These are phyloP conservation scores for Folsomia manolachei DNA, from an alignment of 2,888 invertebrate genomes.

Conservation along the genomic window DNA sequence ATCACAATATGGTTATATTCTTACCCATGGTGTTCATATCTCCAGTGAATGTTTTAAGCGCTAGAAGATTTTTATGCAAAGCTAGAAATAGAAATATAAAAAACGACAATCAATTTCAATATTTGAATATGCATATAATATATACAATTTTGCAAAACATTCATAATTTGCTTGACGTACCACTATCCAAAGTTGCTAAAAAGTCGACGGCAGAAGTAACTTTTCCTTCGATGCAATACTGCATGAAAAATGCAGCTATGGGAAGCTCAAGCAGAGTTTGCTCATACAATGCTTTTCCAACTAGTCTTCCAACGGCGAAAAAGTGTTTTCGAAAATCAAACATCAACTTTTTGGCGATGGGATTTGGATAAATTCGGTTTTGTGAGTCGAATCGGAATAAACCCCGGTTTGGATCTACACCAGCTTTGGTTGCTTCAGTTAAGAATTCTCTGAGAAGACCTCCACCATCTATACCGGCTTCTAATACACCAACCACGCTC, in stretches of 20 bases:
- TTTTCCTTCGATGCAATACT: slow-evolving; percentile 76
- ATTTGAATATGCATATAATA: too few species aligned
- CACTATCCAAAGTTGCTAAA: slow-evolving; percentile 86
- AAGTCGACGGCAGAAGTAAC: slow-evolving; percentile 84
- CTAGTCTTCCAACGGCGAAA: slow-evolving; percentile 87
- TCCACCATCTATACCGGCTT: slow-evolving; percentile 96
- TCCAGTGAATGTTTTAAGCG: slow-evolving; percentile 77
- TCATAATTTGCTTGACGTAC: too few species aligned
- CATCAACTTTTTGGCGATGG: slow-evolving; percentile 80
- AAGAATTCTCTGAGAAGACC: slow-evolving; percentile 95
- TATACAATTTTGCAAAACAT: too few species aligned
- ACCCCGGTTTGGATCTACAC: slow-evolving; percentile 94
- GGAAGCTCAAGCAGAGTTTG: slow-evolving; percentile 91
- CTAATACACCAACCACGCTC: slow-evolving; percentile 85
- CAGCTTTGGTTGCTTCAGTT: slow-evolving; percentile 86
- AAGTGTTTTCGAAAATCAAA: slow-evolving; percentile 86
- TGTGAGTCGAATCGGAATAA: slow-evolving; percentile 86
- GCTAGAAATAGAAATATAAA: too few species aligned
- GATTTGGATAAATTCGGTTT: slow-evolving; percentile 93
- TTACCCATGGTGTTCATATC: slow-evolving; percentile 76
- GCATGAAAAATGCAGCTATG: slow-evolving; percentile 91
- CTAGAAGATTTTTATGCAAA: slow-evolving; percentile 83
- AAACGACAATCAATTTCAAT: too few species aligned
- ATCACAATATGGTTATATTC: not conserved
- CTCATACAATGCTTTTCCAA: slow-evolving; percentile 95